These are phyloP conservation scores for Cataglyphis albicans DNA, from an alignment of 2,888 invertebrate genomes.

Conservation along the genomic window DNA sequence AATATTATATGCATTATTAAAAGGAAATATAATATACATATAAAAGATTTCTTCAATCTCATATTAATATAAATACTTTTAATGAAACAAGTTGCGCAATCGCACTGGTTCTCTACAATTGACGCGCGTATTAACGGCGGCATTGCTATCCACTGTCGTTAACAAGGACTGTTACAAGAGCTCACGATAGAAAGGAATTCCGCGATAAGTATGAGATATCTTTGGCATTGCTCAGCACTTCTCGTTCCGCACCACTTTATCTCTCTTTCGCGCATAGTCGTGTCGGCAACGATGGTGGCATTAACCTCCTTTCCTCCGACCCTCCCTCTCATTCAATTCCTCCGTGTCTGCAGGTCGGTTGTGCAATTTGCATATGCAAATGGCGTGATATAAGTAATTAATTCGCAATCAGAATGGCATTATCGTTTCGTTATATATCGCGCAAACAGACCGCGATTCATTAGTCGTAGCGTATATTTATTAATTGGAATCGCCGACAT, in stretches of 20 bases:
- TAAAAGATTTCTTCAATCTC: conserved; percentile 3
- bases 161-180: conserved; percentile 71
- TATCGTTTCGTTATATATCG: conserved; percentile 77
- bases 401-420: conserved; percentile 83
- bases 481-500: conserved; percentile 72
- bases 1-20: background rate
- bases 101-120: conserved; percentile 30
- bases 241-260: conserved; percentile 66
- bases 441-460: conserved; percentile 82
- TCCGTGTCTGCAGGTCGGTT: conserved; percentile 66
- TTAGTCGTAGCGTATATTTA: conserved; percentile 81
- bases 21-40: background rate
- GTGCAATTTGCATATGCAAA: conserved; percentile 84
- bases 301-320: conserved; percentile 64
- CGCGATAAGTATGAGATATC: conserved; percentile 66
- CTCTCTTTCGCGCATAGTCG: conserved; percentile 63
- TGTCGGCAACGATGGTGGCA: conserved; percentile 62
- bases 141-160: conserved; percentile 70
- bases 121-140: conserved; percentile 54
- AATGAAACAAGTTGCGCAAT: conserved; percentile 1
- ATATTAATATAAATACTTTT: background rate
- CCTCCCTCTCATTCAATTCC: conserved; percentile 57
- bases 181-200: conserved; percentile 73
- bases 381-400: conserved; percentile 84
- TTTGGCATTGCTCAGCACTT: conserved; percentile 51